Base-by-base conservation (phyloP, 2,888 invertebrate genomes). In the Ophraella communa region DNA sequence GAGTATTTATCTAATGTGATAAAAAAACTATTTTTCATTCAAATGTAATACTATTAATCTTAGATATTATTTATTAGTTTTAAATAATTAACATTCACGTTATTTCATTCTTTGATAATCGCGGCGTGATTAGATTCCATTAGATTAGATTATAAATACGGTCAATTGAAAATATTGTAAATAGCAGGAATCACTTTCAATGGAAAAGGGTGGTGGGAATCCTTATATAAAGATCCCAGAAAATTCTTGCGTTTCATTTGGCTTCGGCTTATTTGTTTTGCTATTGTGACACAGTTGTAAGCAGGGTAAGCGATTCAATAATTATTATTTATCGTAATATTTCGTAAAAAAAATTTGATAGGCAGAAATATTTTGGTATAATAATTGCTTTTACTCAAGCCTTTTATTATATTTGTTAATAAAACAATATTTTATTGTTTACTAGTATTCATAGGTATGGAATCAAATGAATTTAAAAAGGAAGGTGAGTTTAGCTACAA, bases 401-500 rank as follows among this genome's bases (percentile, higher is more conserved):
- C 2, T 7, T 24, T 24, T 24, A 2, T 2, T 24, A 24, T 2
- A 24, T 30, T 10, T 30, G 0, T 30, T 3, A 30, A 10, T 30
- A 30, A 10, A 30, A 17, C 5, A 17, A 14, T 14, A 17, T 1
- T 17, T 39, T n/a, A n/a, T n/a, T n/a, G n/a, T 39, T 5, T 73
- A 17, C 23, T 10, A 27, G 17, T n/a, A 33, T 23, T 11, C 35
- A n/a, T n/a, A n/a, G 56, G 54, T 27, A 86, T 87, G 85, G 84
- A 86, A 75, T 82, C 83, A 62, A 80, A 82, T 64, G 85, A 87
- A 78, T 86, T 85, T 75, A 80, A 85, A 62, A 81, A 81, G 74
- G 76, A 84, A 77, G 86, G 86, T 86, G 78, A 84, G 84, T 80
- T 42, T 42, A n/a, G n/a, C n/a, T n/a, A n/a, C n/a, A n/a, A n/a